Evolutionary conservation across 2,888 invertebrate genomes (phyloP), one percentile per base, ranked within the genome.

Genomic region (Sinodicranocentrus sp.): DNA sequence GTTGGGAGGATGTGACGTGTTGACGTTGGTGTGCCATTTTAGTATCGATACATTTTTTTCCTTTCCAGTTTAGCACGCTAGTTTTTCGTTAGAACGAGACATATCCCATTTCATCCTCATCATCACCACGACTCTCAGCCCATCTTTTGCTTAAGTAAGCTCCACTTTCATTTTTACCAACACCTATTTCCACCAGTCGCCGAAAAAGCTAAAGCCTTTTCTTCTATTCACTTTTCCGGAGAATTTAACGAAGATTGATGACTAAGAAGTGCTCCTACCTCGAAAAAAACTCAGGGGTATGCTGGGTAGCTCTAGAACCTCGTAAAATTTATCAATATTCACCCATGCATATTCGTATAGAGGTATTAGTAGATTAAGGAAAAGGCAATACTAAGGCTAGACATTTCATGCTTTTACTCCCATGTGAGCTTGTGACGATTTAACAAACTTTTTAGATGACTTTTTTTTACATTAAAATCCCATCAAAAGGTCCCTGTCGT

Each of bases 201-300:
- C n/a, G 15, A 28, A 15, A 3, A 15, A 28, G 17, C 33, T 6
- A 33, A 61, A n/a, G 17, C 33, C 48, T 67, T 33, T 44, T 67
- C 70, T 61, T 61, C 44, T 59, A 78, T 78, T 78, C 70, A 78
- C 78, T 78, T 78, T 39, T 78, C 70, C 67, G 67, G 63, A 28
- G 44, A 80, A 44, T 80, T 80, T 80, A 80, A 80, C 80, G 80
- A 80, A 80, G 80, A 80, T 80, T 80, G 80, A 80, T 80, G 80
- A 80, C 80, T 65, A 28, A 54, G 39, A 61, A 79, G 59, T 65
- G 63, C 33, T 26, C 13, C 68, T 43, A 52, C 33, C 28, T 57
- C 26, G 54, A 43, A 21, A 67, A 33, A 33, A 33, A 33, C 33
- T 33, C 33, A n/a, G n/a, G 33, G 33, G 3, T 33, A 33, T 3